Conservation (phyloP, 2,113 vertebrate species). For the Cynopterus brachyotis region DNA sequence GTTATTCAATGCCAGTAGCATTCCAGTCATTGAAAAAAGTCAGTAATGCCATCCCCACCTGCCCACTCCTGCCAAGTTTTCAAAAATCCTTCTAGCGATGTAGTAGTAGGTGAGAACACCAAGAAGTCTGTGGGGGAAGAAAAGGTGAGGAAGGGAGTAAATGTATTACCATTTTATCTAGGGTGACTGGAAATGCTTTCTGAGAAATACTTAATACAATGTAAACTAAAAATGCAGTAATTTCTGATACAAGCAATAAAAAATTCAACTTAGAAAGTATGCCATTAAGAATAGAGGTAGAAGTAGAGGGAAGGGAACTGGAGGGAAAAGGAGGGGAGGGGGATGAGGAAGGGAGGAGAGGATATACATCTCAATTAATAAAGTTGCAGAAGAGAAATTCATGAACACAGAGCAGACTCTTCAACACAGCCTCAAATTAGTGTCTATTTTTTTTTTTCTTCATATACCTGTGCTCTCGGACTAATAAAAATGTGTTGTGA, state of each 20-base stretch:
- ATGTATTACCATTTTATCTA: not conserved
- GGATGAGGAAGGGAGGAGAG: too few species aligned
- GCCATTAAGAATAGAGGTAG: not conserved
- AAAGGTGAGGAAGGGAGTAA: not conserved
- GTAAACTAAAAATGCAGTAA: not conserved
- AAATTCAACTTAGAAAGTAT: not conserved
- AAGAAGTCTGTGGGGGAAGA: not conserved
- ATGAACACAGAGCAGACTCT: not conserved
- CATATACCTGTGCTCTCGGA: not conserved
- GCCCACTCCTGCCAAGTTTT: not conserved
- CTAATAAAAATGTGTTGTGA: too few species aligned
- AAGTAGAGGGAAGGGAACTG: not conserved
- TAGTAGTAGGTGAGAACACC: not conserved
- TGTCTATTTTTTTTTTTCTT: not conserved
- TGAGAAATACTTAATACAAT: not conserved
- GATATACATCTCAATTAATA: not conserved
- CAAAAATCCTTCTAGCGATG: not conserved
- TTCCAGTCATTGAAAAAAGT: not conserved
- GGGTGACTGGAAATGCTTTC: not conserved
- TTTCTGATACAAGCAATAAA: not conserved
- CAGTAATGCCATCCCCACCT: not conserved
- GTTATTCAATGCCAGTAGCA: not conserved
- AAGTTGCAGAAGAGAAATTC: not conserved
- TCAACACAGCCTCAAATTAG: not conserved
- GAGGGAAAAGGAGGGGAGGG: not conserved